phyloP scores from a whole-genome alignment of 2,113 vertebrate species.

The Halcyon senegalensis region DNA sequence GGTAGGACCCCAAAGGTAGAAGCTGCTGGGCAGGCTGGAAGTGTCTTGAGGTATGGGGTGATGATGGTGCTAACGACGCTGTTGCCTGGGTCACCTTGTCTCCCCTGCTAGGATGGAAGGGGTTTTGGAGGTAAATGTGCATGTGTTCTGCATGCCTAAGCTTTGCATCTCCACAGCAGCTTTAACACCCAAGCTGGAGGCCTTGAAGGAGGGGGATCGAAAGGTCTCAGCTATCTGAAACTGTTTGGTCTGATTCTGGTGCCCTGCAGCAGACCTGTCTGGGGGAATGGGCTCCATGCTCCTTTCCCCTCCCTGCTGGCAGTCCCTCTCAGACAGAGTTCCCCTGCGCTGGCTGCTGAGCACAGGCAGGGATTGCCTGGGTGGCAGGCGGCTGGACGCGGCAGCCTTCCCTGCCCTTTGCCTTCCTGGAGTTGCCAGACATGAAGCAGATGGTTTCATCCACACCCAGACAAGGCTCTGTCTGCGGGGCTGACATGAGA shows the following conservation, averaged over 20 bases:
- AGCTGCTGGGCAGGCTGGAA: background rate
- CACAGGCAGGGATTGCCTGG: background rate
- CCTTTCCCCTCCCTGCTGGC: background rate
- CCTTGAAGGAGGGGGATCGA: background rate
- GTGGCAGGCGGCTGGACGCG: background rate
- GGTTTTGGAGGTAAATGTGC: background rate
- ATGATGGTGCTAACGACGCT: background rate
- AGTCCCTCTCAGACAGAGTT: background rate
- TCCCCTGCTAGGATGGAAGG: background rate
- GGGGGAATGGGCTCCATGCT: background rate
- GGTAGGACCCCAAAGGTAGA: background rate
- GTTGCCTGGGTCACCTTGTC: background rate
- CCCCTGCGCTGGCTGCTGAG: background rate
- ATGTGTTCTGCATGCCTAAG: background rate
- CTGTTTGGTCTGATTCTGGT: background rate
- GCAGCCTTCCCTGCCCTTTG: conserved; percentile 1
- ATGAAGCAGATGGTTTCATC: conserved; percentile 44
- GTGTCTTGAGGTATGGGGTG: background rate
- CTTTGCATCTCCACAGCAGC: background rate
- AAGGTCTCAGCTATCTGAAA: background rate
- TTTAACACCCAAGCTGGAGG: background rate
- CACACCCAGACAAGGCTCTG: background rate
- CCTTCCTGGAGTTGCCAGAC: conserved; percentile 29
- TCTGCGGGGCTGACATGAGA: background rate
- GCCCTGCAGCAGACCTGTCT: background rate